Conservation (phyloP, 2,888 invertebrate species). For the Balanococcus diminutus region DNA sequence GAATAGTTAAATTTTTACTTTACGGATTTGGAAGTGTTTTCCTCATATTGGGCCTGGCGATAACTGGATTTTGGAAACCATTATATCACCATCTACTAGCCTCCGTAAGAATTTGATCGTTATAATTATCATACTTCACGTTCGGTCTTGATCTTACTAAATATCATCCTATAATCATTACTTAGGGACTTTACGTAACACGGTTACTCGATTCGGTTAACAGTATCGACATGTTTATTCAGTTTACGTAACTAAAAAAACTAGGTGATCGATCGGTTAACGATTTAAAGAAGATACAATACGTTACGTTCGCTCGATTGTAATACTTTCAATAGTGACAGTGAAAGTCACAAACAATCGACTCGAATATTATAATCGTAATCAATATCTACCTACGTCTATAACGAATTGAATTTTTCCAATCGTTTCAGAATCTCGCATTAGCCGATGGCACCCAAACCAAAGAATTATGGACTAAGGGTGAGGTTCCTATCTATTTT, state of each 20-base stretch:
- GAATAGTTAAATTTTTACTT: not conserved
- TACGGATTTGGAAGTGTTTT: slow-evolving; percentile 44
- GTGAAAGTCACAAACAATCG: not conserved
- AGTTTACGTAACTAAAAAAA: not conserved
- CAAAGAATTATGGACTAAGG: slow-evolving; percentile 61
- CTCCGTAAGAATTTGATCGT: not conserved
- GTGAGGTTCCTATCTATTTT: slow-evolving; percentile 62
- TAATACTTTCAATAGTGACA: not conserved
- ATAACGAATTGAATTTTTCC: not conserved
- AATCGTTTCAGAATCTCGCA: slow-evolving; percentile 24
- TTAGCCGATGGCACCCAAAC: slow-evolving; percentile 17
- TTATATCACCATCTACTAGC: slow-evolving; percentile 19
- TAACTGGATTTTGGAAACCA: slow-evolving; percentile 44
- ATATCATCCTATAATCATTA: not conserved
- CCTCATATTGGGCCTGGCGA: not conserved
- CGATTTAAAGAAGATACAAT: not conserved
- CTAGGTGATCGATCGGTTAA: not conserved
- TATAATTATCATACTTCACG: not conserved
- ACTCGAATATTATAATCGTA: not conserved
- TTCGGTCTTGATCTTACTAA: not conserved
- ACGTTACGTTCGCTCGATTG: not conserved
- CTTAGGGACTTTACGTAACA: too few species aligned
- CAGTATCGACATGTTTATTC: not conserved
- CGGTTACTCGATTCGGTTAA: not conserved
- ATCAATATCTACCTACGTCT: too few species aligned